Base-by-base conservation (phyloP, 2,888 invertebrate genomes). In the Dichetophora obliterata region DNA sequence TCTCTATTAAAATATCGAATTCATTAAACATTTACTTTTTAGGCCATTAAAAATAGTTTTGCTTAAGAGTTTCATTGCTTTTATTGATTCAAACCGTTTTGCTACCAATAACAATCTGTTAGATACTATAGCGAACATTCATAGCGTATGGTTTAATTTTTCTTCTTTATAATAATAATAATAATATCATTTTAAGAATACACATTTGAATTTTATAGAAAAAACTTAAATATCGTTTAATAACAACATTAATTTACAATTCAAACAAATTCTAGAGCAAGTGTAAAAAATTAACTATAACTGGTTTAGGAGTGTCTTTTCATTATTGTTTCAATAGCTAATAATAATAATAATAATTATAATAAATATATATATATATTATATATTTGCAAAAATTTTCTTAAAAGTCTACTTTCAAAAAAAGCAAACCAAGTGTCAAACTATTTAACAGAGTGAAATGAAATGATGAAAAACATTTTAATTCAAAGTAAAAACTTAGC, bases 331-430 rank as follows among this genome's bases (percentile, higher is more conserved):
- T 52, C 59, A 79, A 76, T 77, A 80, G 76, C 79, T 78, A 82
- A 79, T 77, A 79, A 79, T 79, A 79, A 79, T 80, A 79, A 81
- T 78, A 73, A 78, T 81, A 83, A 82, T 82, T 78, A 77, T 85
- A 83, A 81, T 81, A 76, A 81, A 81, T 80, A 81, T 81, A 79
- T 75, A 43, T 48, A 22, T n/a, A n/a, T n/a, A n/a, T n/a, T 5
- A 37, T 14, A 71, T 54, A 68, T 65, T 34, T 78, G 69, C 72
- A 63, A 22, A 65, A 70, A 66, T 34, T 52, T 68, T 69, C 43
- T 70, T 59, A 71, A 79, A 70, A 79, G 72, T 50, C 70, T 73
- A 65, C 24, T 63, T 66, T 54, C 69, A 69, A 63, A n/a, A n/a
- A n/a, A 65, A 59, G 27, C 65, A 76, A 31, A 77, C 74, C 79